phyloP scores from a whole-genome alignment of 2,888 invertebrate genomes.

The Oegoconia quadripuncta region DNA sequence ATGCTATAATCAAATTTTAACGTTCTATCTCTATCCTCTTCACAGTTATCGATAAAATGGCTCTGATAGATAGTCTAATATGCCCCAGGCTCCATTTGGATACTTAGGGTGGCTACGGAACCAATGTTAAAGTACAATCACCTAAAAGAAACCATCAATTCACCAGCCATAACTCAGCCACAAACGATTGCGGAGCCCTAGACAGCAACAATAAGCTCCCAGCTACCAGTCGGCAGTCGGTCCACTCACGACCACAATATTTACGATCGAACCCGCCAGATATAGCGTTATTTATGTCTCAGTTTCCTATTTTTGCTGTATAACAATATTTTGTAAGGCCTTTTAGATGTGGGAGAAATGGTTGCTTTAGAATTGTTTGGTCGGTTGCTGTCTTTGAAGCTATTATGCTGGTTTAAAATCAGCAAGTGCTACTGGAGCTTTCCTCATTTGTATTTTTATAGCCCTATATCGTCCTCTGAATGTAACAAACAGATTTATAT shows the following conservation, averaged over 20 bases:
- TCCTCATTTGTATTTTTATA: no score
- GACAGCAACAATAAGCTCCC: conserved; percentile 8
- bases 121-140: no score
- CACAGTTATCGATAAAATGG: no score
- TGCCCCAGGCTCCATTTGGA: no score
- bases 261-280: conserved; percentile 51
- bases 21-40: no score
- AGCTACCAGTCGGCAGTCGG: conserved; percentile 36
- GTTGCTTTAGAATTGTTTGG: conserved; percentile 2
- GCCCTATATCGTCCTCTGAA: no score
- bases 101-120: no score
- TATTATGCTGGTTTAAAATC: no score
- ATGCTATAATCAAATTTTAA: no score
- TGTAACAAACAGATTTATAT: no score
- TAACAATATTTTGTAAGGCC: conserved; percentile 21
- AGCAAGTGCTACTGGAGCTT: no score
- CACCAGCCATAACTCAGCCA: conserved; percentile 7
- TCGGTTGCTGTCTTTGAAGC: neutral
- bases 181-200: conserved; percentile 5
- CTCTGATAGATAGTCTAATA: no score
- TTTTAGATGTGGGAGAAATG: conserved; percentile 18
- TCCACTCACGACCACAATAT: conserved; percentile 61
- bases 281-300: conserved; percentile 69
- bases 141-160: conserved; percentile 10
- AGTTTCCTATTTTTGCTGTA: conserved; percentile 41